A percentile compares a stretch with the other conserved stretches of the same genome.
These are phyloP conservation scores for Incurvaria masculella DNA, from an alignment of 2,888 invertebrate genomes.

Conservation along the genomic window DNA sequence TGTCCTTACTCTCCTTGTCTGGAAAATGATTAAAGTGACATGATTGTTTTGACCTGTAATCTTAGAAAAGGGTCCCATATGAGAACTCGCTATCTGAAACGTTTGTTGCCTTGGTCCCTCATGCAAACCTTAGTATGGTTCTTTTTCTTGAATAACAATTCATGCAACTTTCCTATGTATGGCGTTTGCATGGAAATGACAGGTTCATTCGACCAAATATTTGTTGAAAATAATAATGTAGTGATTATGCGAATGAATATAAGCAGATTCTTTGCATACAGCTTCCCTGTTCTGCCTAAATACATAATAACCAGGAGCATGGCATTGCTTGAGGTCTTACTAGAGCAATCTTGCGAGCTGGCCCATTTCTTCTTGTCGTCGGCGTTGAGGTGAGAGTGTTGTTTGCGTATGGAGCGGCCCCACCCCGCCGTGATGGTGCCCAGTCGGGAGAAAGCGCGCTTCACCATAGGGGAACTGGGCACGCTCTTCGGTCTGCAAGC, in stretches of 20 bases:
- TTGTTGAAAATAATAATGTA: not conserved
- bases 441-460: conserved; percentile 85
- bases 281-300: too few species aligned
- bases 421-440: conserved; percentile 89
- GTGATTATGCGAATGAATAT: too few species aligned
- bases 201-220: too few species aligned
- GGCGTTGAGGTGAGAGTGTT: conserved; percentile 75
- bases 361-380: conserved; percentile 92
- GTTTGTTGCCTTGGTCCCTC: too few species aligned
- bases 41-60: too few species aligned
- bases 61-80: not conserved
- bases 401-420: conserved; percentile 84
- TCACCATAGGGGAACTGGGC: conserved; percentile 92
- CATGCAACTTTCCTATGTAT: too few species aligned
- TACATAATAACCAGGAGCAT: too few species aligned
- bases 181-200: too few species aligned
- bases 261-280: not conserved
- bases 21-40: conserved; percentile 16
- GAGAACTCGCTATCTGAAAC: conserved; percentile 2
- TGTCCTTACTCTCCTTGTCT: conserved; percentile 81
- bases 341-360: conserved; percentile 89
- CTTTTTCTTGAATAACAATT: too few species aligned
- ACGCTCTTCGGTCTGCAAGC: conserved; percentile 81
- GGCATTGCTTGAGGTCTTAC: too few species aligned
- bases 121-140: not conserved